A percentile compares a stretch with the other conserved stretches of the same genome.
Conservation (phyloP, 2,888 invertebrate genomes). For the Epirrhoe alternata region DNA sequence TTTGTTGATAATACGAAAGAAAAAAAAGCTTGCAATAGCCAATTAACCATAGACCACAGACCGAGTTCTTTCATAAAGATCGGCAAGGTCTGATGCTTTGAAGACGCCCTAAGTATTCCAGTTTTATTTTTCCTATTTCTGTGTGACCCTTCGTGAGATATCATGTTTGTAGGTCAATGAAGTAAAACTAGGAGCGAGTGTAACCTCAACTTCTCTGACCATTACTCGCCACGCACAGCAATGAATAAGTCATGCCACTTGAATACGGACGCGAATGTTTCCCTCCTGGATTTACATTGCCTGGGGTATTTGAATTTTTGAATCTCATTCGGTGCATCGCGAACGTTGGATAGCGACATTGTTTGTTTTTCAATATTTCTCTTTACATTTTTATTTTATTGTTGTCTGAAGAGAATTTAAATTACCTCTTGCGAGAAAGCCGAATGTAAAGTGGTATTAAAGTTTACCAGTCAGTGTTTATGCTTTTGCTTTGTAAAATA, state of each 20-base stretch:
- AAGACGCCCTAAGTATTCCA: no score
- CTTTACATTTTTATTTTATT: constrained; percentile 23
- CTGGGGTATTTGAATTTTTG: constrained; percentile 53
- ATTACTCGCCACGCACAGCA: constrained; percentile 31
- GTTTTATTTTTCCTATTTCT: not conserved
- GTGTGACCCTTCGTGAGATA: not conserved
- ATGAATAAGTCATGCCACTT: constrained; percentile 57
- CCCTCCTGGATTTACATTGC: constrained; percentile 49
- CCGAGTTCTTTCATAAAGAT: no score
- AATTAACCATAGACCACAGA: no score
- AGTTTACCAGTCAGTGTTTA: not conserved
- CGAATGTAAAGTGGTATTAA: not conserved
- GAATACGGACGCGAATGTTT: constrained; percentile 53
- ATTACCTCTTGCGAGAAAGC: not conserved
- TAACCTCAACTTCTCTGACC: constrained; percentile 18
- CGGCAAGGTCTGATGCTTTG: no score
- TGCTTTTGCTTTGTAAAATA: no score
- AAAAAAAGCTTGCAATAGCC: no score
- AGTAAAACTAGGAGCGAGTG: not conserved
- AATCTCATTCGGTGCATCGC: constrained; percentile 45
- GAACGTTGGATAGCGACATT: constrained; percentile 23
- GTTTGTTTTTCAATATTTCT: constrained; percentile 25
- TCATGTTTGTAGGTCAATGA: not conserved
- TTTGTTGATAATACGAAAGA: no score
- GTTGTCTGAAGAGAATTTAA: constrained; percentile 5